These are phyloP conservation scores for Argya squamiceps DNA, from an alignment of 2,797 vertebrate species.

Conservation along the genomic window DNA sequence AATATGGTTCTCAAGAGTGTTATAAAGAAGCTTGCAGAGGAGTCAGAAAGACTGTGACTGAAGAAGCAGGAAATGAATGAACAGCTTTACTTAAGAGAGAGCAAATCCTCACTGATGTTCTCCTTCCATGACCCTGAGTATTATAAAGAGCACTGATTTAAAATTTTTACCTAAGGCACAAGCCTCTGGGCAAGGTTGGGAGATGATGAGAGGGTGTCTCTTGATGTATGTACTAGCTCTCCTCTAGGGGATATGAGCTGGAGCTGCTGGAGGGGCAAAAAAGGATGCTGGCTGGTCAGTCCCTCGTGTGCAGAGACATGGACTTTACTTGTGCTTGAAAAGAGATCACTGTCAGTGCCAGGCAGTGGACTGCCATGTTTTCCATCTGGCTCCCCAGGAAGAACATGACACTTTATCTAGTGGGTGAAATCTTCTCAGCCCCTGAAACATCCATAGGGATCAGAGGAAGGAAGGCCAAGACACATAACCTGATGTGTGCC, in stretches of 20 bases:
- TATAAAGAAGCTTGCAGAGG: not conserved
- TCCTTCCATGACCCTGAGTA: not conserved
- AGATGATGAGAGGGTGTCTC: not conserved
- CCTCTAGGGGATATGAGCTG: not conserved
- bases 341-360: not conserved
- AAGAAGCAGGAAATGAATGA: not conserved
- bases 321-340: not conserved
- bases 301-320: not conserved
- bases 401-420: not conserved
- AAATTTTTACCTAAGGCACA: not conserved
- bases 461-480: not conserved
- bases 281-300: not conserved
- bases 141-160: not conserved
- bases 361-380: not conserved
- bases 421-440: not conserved
- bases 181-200: not conserved
- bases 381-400: not conserved
- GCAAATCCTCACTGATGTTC: not conserved
- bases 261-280: not conserved
- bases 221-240: not conserved
- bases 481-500: not conserved
- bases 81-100: not conserved
- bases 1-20: not conserved
- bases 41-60: not conserved
- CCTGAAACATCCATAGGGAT: not conserved